Conservation (phyloP, 2,113 vertebrate genomes). For the Microcebus lehilahytsara region DNA sequence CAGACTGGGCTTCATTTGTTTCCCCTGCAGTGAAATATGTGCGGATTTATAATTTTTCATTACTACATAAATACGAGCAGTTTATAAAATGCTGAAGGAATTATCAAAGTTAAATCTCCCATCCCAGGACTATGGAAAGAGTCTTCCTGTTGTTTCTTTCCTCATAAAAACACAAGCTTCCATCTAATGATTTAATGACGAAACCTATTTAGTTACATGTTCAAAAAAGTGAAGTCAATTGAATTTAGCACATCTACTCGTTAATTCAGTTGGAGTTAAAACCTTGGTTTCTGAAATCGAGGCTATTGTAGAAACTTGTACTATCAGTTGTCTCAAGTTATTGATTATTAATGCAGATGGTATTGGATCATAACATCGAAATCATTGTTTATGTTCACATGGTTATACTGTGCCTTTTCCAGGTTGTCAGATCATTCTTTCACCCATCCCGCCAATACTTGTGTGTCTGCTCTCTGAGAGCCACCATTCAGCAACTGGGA, state of each 20-base stretch:
- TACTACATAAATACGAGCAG: constrained; percentile 79
- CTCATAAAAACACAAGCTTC: not conserved
- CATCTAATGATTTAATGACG: constrained; percentile 26
- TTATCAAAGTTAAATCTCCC: constrained; percentile 71
- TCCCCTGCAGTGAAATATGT: constrained; percentile 81
- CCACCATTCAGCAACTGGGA: not conserved
- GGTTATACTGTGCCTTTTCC: too few relatives aligned
- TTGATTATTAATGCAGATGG: not conserved
- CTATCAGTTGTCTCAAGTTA: not conserved
- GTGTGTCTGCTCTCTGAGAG: rapidly evolving
- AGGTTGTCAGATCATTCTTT: not conserved
- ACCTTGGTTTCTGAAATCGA: constrained; percentile 8
- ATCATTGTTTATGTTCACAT: not conserved
- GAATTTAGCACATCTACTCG: not conserved
- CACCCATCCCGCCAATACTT: rapidly evolving
- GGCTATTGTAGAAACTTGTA: not conserved
- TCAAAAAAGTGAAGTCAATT: constrained; percentile 54
- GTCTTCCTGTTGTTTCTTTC: constrained; percentile 3
- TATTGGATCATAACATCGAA: not conserved
- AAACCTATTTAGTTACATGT: constrained; percentile 36
- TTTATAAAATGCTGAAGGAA: constrained; percentile 78
- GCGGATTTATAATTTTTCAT: constrained; percentile 79
- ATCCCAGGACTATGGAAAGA: constrained; percentile 7
- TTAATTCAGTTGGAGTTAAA: constrained; percentile 35
- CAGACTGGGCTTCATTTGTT: constrained; percentile 78